Base-by-base conservation (phyloP, 1,140 invertebrate genomes). In the Olivierus martensii region DNA sequence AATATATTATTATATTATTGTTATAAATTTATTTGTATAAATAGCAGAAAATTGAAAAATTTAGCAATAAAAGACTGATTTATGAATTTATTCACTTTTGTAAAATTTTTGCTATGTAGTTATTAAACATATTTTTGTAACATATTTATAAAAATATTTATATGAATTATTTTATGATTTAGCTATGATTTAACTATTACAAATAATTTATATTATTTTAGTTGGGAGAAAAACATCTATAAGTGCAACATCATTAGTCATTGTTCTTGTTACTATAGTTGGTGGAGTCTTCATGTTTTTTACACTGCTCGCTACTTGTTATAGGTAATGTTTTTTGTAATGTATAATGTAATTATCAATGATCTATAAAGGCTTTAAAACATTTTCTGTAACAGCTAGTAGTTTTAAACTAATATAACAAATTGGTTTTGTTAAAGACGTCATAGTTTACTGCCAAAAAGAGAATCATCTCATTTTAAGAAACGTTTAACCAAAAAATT, bases 261-360 rank as follows among this genome's bases (percentile, higher is more conserved):
- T 91, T 73, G 84, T 91, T 72, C 80, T 93, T 76, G 83, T 87
- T 66, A 79, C 81, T 68, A 87, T 89, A 69, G 85, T 91, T 67
- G 89, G 84, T 67, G 79, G 79, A 67, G 85, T 92, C 77, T 90
- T 92, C 81, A 80, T 91, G 77, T 84, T 82, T 77, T 89, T 93
- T 80, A 84, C 87, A 70, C 78, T 88, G 75, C 80, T 88, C 77
- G 87, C 88, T 69, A 81, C 87, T 78, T 92, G 87, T 79, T 92
- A 90, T 84, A 91, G 89, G 59, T 59, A n/a, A n/a, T n/a, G n/a
- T n/a, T n/a, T n/a, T n/a, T n/a, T n/a, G n/a, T n/a, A n/a, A 7
- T 38, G 7, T n/a, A 10, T 38, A 14, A 38, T 10, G 1, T 19
- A 12, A 21, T 17, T 9, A 22, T 11, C 12, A 21, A 36, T 51